Evolutionary conservation across 1,140 invertebrate genomes (phyloP).

Genomic region (Alviniconcha marisindica): DNA sequence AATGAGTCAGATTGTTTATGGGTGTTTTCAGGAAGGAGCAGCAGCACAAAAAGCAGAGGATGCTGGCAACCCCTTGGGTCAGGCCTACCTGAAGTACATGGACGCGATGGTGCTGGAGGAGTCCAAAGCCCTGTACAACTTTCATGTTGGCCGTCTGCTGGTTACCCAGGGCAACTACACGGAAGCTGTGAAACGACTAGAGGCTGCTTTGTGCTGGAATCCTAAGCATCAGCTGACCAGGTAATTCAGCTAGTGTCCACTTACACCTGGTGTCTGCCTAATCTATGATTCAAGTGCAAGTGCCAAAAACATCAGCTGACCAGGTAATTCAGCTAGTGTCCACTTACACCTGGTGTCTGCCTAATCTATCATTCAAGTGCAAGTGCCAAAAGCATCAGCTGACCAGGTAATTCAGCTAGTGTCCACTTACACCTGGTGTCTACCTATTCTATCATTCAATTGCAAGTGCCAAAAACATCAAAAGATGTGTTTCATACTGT

Average conservation of each 20-base stretch:
- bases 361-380: too few relatives aligned
- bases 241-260: conserved; percentile 42
- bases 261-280: too few relatives aligned
- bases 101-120: conserved; percentile 72
- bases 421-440: neutral
- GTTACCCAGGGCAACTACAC: conserved; percentile 72
- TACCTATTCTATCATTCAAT: too few relatives aligned
- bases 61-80: conserved; percentile 69
- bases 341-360: too few relatives aligned
- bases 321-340: conserved; percentile 52
- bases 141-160: conserved; percentile 73
- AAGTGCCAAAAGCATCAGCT: conserved; percentile 69
- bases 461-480: too few relatives aligned
- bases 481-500: too few relatives aligned
- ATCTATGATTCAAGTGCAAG: too few relatives aligned
- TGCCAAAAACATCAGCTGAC: conserved; percentile 70
- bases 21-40: conserved; percentile 69
- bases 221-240: conserved; percentile 67
- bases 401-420: conserved; percentile 59
- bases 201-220: conserved; percentile 72
- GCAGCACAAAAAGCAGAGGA: conserved; percentile 72
- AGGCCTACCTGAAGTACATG: conserved; percentile 74
- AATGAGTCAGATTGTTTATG: too few relatives aligned
- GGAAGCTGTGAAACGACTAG: conserved; percentile 70
- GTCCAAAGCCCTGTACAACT: conserved; percentile 70